Evolutionary conservation across 2,113 vertebrate genomes (phyloP).

Genomic region (Microtus oregoni): DNA sequence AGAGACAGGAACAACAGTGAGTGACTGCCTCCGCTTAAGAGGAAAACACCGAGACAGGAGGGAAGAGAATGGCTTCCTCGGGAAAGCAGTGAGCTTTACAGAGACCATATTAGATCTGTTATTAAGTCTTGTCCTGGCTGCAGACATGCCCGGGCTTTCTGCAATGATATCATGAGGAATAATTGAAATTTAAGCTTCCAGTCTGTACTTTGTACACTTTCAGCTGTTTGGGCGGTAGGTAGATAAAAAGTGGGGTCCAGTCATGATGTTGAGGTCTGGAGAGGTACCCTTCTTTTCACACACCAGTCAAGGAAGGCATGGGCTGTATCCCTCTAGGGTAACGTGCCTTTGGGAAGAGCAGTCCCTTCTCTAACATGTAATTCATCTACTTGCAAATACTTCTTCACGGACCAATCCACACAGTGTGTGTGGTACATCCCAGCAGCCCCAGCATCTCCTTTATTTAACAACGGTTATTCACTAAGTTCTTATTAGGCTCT

Average conservation of each 20-base stretch:
- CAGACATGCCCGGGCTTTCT: background rate
- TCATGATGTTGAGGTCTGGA: background rate
- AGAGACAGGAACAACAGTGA: background rate
- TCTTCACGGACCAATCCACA: background rate
- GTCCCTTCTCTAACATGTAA: background rate
- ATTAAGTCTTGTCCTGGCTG: background rate
- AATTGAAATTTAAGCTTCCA: background rate
- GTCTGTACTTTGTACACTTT: background rate
- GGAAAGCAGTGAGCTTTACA: background rate
- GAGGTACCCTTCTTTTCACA: conserved; percentile 20
- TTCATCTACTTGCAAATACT: conserved; percentile 23
- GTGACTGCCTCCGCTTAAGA: background rate
- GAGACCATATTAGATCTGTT: background rate
- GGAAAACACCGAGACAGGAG: background rate
- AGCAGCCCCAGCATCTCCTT: background rate
- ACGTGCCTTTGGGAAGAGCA: background rate
- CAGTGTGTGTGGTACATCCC: background rate
- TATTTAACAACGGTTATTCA: background rate
- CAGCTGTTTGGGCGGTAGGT: background rate
- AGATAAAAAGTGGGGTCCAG: background rate
- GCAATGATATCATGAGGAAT: background rate
- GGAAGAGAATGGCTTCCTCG: background rate
- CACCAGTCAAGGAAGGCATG: background rate
- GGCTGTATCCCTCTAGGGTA: background rate
- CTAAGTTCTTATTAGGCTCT: background rate